A percentile compares a stretch with the other conserved stretches of the same genome.
phyloP scores from a whole-genome alignment of 2,888 invertebrate genomes.

The Polyommatus iphigenia region DNA sequence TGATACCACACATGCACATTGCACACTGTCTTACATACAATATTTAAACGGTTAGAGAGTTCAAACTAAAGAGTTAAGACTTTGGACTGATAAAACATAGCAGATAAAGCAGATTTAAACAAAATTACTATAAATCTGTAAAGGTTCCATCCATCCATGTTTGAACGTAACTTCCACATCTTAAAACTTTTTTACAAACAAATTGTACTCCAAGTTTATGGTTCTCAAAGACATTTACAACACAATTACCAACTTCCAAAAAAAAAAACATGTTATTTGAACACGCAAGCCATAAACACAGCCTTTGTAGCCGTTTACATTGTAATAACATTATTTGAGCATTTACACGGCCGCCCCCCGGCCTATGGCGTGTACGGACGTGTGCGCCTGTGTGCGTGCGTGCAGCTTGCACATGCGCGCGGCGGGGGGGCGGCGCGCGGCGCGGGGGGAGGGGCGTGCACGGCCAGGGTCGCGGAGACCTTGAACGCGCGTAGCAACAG shows the following conservation, averaged over 20 bases:
- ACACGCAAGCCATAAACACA: constrained; percentile 12
- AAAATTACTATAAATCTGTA: not conserved
- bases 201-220: not conserved
- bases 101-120: too few relatives aligned
- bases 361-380: not conserved
- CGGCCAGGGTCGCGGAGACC: constrained; percentile 70
- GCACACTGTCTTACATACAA: not conserved
- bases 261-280: constrained; percentile 1
- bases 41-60: not conserved
- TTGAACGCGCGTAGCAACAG: constrained; percentile 76
- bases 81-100: too few relatives aligned
- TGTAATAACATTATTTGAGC: constrained; percentile 24
- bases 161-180: not conserved
- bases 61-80: not conserved
- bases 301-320: not conserved
- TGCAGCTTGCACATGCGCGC: constrained; percentile 43
- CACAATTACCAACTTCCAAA: not conserved
- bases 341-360: constrained; percentile 7
- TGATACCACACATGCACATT: not conserved
- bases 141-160: not conserved
- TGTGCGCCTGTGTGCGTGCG: constrained; percentile 35
- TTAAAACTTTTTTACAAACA: not conserved
- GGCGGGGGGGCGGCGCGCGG: constrained; percentile 42
- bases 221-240: not conserved
- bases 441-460: constrained; percentile 49